Evolutionary conservation across 1,140 invertebrate species (phyloP).

Genomic region (Pseudomyrmex pallidus): DNA sequence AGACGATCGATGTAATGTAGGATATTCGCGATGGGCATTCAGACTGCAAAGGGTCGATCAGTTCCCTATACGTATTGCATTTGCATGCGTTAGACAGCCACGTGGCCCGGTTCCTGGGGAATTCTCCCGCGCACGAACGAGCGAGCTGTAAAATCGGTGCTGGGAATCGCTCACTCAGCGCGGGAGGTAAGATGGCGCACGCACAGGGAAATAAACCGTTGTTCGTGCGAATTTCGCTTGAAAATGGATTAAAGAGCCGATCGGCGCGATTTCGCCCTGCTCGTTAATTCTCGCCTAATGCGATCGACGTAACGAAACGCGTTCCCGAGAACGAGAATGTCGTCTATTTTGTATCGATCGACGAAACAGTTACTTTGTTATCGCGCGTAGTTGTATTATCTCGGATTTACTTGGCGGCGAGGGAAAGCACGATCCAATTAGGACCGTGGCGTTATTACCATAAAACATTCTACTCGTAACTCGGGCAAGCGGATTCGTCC

Average conservation of each 20-base stretch:
- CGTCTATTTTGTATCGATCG: constrained; percentile 29
- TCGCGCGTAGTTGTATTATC: constrained; percentile 34
- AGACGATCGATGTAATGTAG: not conserved
- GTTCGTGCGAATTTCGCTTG: constrained; percentile 53
- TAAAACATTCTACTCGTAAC: constrained; percentile 52
- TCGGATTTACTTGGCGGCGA: constrained; percentile 45
- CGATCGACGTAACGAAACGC: constrained; percentile 42
- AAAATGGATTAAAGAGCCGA: constrained; percentile 56
- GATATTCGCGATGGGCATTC: too few species aligned
- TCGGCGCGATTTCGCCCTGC: constrained; percentile 52
- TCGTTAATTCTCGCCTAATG: constrained; percentile 57
- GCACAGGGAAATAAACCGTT: not conserved
- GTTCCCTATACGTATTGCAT: constrained; percentile 63
- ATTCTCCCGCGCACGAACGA: constrained; percentile 9
- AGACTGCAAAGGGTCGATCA: constrained; percentile 33
- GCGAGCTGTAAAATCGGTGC: constrained; percentile 50
- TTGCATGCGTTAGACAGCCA: constrained; percentile 62
- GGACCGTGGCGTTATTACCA: constrained; percentile 46
- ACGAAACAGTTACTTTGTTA: constrained; percentile 49
- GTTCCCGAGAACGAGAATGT: not conserved
- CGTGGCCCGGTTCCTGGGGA: constrained; percentile 64
- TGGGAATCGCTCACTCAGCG: constrained; percentile 59
- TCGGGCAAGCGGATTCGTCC: constrained; percentile 36
- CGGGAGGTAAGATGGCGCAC: constrained; percentile 28
- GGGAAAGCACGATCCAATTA: constrained; percentile 48